Base-by-base conservation (phyloP, 2,888 invertebrate species). In the Polydrusus cervinus region DNA sequence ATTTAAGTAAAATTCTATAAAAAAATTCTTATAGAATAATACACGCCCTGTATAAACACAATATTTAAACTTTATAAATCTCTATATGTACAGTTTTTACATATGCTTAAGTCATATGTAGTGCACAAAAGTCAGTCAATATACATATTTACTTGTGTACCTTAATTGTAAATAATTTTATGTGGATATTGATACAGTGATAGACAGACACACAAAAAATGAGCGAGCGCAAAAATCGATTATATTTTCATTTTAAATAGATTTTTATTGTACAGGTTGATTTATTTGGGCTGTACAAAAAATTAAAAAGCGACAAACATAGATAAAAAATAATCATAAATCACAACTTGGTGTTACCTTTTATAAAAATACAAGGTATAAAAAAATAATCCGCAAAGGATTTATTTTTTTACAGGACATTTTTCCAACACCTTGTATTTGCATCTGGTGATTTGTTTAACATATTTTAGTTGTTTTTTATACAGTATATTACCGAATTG, bases 71-170 rank as follows among this genome's bases (percentile, higher is more conserved):
- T 38, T 10, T 18, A 34, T 11, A 38, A 14, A 60, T 60, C 11
- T 55, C 11, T 55, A 14, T 60, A 30, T 60, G 57, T 60, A 38
- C 57, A 18, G 38, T 38, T 34, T 55, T 30, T 18, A 6, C 53
- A 53, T 53, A 53, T 53, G 25, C 30, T 55, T 30, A 30, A 65
- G 14, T 34, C 51, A 65, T 53, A 38, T 40, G 40, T 40, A 55
- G 51, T 34, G 51, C 51, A 38, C 67, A 51, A 67, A 51, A 38
- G n/a, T 53, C 34, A 67, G 67, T 67, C 67, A 67, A 67, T 55
- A 67, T 67, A 67, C 51, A 66, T 66, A 67, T 40, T 67, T 40
- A 49, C 53, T 40, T 67, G 55, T 67, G 67, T 67, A 67, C 67
- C 51, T 45, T 47, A 65, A 47, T 11, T 67, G 38, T 67, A 53